A percentile compares a stretch with the other conserved stretches of the same genome.
These are phyloP conservation scores for Epinephelus moara DNA, from an alignment of 2,113 vertebrate species.

Conservation along the genomic window DNA sequence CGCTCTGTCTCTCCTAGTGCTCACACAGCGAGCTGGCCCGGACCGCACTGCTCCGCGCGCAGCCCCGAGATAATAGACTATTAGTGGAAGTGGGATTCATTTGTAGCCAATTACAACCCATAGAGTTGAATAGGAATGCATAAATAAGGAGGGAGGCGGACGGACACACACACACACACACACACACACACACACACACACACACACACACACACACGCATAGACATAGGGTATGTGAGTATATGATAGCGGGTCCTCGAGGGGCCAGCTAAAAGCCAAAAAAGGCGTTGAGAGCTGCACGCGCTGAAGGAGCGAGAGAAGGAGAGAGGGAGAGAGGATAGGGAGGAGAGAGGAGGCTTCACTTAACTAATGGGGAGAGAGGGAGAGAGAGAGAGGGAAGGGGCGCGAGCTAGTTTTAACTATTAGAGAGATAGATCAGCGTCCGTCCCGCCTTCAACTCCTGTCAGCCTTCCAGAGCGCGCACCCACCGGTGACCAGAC, in stretches of 20 bases:
- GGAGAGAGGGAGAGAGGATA: neutral
- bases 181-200: conserved; percentile 72
- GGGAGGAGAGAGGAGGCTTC: conserved; percentile 28
- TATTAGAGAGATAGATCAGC: conserved; percentile 46
- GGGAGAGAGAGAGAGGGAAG: conserved; percentile 1
- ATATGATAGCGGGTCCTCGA: conserved; percentile 66
- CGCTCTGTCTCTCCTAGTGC: too few relatives aligned
- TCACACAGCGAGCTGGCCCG: neutral
- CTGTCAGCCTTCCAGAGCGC: conserved; percentile 64
- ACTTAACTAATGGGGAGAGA: conserved; percentile 47
- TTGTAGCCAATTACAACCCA: conserved; percentile 92
- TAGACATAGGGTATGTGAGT: neutral
- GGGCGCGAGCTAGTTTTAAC: conserved; percentile 28
- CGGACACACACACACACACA: conserved; percentile 62
- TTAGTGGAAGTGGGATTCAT: conserved; percentile 89
- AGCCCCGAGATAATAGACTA: conserved; percentile 85
- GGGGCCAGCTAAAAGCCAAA: conserved; percentile 81
- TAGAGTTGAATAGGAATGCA: conserved; percentile 87
- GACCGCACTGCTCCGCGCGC: conserved; percentile 68
- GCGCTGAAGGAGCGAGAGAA: neutral
- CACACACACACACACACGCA: conserved; percentile 44
- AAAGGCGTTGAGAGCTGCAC: conserved; percentile 65
- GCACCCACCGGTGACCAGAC: conserved; percentile 50
- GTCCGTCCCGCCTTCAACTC: conserved; percentile 72
- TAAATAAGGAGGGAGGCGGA: conserved; percentile 80